These are phyloP conservation scores for Cinclus cinclus DNA, from an alignment of 2,113 vertebrate genomes.

Conservation along the genomic window DNA sequence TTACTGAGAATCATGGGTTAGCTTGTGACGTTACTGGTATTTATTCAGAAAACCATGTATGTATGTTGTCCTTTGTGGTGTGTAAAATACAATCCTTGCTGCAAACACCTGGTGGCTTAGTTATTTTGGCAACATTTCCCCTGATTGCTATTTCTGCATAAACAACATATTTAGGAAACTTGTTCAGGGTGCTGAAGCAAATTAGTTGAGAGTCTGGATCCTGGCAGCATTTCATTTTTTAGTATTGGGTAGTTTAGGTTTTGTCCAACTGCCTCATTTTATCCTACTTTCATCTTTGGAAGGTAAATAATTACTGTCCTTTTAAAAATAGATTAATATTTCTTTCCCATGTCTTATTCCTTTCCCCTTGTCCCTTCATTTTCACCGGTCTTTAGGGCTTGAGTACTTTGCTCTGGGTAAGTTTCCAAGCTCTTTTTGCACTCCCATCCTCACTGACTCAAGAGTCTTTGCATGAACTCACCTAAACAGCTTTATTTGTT, in stretches of 20 bases:
- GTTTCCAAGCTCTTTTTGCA: slow-evolving; percentile 66
- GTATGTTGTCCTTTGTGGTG: background rate
- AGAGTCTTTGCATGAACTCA: slow-evolving; percentile 51
- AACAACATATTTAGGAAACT: background rate
- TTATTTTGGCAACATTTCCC: background rate
- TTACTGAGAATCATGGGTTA: background rate
- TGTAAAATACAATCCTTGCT: background rate
- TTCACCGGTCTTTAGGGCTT: slow-evolving; percentile 69
- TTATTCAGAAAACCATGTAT: background rate
- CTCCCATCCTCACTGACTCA: background rate
- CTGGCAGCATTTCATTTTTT: background rate
- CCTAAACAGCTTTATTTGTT: slow-evolving; percentile 21
- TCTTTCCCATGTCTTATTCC: slow-evolving; percentile 71
- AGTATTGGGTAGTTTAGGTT: background rate
- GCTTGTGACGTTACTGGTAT: background rate
- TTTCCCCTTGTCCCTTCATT: slow-evolving; percentile 56
- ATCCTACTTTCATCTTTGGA: background rate
- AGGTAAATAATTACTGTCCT: slow-evolving; percentile 26
- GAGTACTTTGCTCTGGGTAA: slow-evolving; percentile 77
- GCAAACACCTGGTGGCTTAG: background rate
- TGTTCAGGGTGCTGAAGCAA: background rate
- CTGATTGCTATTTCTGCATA: background rate
- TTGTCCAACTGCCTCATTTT: background rate
- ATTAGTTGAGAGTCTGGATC: background rate
- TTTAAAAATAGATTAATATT: slow-evolving; percentile 68